Evolutionary conservation across 2,113 vertebrate species (phyloP).

Genomic region (Heteronetta atricapilla): DNA sequence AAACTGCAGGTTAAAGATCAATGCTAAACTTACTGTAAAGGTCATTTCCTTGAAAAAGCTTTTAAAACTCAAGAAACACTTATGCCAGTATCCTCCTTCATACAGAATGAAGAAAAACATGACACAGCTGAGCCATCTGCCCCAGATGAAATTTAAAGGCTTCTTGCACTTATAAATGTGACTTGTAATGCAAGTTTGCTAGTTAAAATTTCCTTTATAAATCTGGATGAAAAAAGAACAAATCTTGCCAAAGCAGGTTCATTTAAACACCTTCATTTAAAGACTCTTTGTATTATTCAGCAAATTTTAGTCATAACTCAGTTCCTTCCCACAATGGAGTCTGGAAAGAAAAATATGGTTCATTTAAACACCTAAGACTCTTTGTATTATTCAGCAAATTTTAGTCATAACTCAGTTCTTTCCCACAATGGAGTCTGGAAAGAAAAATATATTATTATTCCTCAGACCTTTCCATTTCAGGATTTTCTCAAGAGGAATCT

Average conservation of each 20-base stretch:
- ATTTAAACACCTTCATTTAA: not conserved
- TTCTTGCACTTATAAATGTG: not conserved
- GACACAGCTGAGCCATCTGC: not conserved
- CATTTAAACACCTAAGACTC: not conserved
- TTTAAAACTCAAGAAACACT: not conserved
- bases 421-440: not conserved
- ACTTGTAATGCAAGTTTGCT: not conserved
- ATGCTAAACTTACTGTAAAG: not conserved
- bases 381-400: not conserved
- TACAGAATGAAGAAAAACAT: not conserved
- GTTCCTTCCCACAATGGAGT: not conserved
- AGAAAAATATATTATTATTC: not conserved
- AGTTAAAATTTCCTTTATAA: not conserved
- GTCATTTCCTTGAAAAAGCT: not conserved
- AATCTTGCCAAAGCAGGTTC: not conserved
- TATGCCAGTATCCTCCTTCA: not conserved
- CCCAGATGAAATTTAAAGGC: not conserved
- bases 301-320: not conserved
- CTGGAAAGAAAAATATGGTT: not conserved
- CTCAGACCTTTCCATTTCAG: not conserved
- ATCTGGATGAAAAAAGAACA: not conserved
- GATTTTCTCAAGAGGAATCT: not conserved
- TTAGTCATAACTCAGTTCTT: not conserved
- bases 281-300: not conserved
- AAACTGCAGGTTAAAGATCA: not conserved